Conservation (phyloP, 2,113 vertebrate species). For the Gavia stellata region DNA sequence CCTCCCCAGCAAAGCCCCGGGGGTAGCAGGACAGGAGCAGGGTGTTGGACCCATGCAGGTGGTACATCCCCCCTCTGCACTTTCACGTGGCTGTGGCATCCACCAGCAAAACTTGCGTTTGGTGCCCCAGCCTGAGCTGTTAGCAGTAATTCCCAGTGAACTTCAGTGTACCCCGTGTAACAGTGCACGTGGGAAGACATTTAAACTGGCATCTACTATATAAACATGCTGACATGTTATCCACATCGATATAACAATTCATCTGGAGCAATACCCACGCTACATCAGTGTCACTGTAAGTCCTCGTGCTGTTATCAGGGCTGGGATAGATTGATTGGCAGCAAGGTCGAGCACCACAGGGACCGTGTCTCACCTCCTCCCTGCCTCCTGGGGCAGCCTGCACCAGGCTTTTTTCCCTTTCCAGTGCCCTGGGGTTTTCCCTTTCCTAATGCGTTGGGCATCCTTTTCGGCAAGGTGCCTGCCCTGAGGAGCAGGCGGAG, state of each 20-base stretch:
- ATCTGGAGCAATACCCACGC: neutral
- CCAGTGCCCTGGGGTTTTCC: neutral
- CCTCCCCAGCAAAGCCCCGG: neutral
- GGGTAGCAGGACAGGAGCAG: neutral
- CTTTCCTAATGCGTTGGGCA: neutral
- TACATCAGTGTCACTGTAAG: neutral
- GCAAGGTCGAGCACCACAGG: neutral
- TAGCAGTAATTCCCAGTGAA: neutral
- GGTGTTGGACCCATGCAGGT: neutral
- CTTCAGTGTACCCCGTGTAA: rapidly evolving
- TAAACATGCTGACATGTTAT: neutral
- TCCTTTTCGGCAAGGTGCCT: neutral
- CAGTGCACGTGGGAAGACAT: neutral
- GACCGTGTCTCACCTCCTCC: rapidly evolving
- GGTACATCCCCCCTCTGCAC: neutral
- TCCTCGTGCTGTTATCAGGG: neutral
- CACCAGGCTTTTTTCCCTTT: neutral
- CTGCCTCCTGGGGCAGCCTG: neutral
- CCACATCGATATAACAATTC: rapidly evolving
- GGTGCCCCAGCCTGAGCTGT: neutral
- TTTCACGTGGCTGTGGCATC: neutral
- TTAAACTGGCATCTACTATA: neutral
- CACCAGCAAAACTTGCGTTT: neutral
- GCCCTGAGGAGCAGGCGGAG: neutral
- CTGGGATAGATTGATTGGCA: neutral